Evolutionary conservation across 2,888 invertebrate species (phyloP).

Genomic region (Drosophila emarginata): DNA sequence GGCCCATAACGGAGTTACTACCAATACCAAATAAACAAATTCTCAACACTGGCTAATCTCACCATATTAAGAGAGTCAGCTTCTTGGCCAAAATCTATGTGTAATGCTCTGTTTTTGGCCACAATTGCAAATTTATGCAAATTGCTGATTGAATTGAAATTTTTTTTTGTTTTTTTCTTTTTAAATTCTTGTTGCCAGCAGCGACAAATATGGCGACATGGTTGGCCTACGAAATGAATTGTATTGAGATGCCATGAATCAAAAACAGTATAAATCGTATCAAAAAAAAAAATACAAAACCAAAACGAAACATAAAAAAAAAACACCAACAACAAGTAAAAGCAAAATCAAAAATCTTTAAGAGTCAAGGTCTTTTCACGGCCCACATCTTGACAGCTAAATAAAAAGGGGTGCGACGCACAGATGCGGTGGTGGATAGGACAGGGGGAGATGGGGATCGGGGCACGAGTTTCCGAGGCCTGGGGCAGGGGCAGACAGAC

Average conservation of each 20-base stretch:
- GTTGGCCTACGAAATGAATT: slow-evolving; percentile 68
- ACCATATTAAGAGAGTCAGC: slow-evolving; percentile 56
- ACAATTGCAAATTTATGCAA: slow-evolving; percentile 64
- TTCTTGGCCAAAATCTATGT: slow-evolving; percentile 30
- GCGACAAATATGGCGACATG: slow-evolving; percentile 67
- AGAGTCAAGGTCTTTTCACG: slow-evolving; percentile 72
- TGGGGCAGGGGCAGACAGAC: slow-evolving; percentile 1
- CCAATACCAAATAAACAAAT: background rate
- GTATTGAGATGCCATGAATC: slow-evolving; percentile 61
- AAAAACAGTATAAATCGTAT: slow-evolving; percentile 73
- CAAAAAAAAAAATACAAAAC: slow-evolving; percentile 34
- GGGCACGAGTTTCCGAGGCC: too few relatives aligned
- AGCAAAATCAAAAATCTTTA: slow-evolving; percentile 44
- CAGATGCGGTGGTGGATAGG: slow-evolving; percentile 3
- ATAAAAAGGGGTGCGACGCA: slow-evolving; percentile 21
- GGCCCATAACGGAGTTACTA: slow-evolving; percentile 46
- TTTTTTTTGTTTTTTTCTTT: background rate
- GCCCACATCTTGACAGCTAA: slow-evolving; percentile 50
- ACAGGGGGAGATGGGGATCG: slow-evolving; percentile 11
- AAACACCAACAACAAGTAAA: background rate
- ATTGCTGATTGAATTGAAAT: slow-evolving; percentile 67
- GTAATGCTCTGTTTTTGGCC: slow-evolving; percentile 24
- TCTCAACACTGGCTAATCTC: slow-evolving; percentile 50
- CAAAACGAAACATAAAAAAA: too few relatives aligned
- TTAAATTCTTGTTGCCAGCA: slow-evolving; percentile 45